Evolutionary conservation across 2,888 invertebrate genomes (phyloP).

Genomic region (Iselma pallidipennis): DNA sequence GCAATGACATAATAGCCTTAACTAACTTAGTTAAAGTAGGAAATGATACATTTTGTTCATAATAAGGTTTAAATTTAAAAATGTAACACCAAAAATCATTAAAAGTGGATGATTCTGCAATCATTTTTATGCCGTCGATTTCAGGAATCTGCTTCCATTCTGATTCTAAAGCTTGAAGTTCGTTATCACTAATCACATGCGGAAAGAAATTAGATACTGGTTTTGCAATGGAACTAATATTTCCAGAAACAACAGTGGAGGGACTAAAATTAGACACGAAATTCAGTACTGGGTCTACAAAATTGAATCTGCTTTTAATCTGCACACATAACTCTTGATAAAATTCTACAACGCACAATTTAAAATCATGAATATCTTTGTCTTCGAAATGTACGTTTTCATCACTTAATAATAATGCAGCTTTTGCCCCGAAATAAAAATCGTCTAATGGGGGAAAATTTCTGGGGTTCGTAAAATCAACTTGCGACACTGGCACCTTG

Average conservation of each 20-base stretch:
- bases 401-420: slow-evolving; percentile 7
- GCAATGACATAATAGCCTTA: slow-evolving; percentile 17
- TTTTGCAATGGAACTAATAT: not conserved
- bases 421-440: slow-evolving; percentile 25
- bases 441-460: slow-evolving; percentile 20
- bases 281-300: slow-evolving; percentile 20
- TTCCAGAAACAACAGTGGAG: slow-evolving; percentile 16
- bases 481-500: slow-evolving; percentile 4
- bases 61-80: too few relatives aligned
- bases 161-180: slow-evolving; percentile 8
- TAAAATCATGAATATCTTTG: slow-evolving; percentile 19
- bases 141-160: slow-evolving; percentile 10
- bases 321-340: slow-evolving; percentile 23
- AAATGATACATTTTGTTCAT: slow-evolving; percentile 16
- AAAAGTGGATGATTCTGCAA: too few relatives aligned
- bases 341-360: slow-evolving; percentile 19
- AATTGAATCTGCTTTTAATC: slow-evolving; percentile 27
- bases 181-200: too few relatives aligned
- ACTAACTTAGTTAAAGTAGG: slow-evolving; percentile 17
- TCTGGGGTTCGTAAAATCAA: slow-evolving; percentile 7
- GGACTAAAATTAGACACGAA: slow-evolving; percentile 21
- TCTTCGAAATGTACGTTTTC: slow-evolving; percentile 5
- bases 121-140: slow-evolving; percentile 10
- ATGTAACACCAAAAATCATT: slow-evolving; percentile 21
- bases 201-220: too few relatives aligned